Percentiles rank a stretch among this genome's conserved stretches.
Conservation (phyloP, 2,797 vertebrate species). For the Glyptemys insculpta region DNA sequence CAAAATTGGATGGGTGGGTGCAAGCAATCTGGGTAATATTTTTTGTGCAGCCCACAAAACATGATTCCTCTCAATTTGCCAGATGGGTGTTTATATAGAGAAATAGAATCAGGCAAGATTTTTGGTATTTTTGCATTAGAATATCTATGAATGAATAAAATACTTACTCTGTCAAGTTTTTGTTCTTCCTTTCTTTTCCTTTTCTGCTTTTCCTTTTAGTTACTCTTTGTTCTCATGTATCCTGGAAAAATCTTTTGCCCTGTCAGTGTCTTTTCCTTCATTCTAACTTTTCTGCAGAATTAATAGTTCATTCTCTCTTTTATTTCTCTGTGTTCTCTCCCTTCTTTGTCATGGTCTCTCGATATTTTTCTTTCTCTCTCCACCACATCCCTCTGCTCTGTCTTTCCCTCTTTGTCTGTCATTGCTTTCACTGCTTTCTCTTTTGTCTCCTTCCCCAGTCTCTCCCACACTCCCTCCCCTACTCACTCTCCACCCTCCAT, state of each 20-base stretch:
- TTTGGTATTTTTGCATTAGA: neutral
- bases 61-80: neutral
- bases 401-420: neutral
- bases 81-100: neutral
- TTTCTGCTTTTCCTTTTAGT: neutral
- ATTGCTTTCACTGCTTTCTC: neutral
- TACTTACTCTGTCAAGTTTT: neutral
- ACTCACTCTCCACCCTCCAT: neutral
- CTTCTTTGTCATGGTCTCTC: neutral
- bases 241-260: neutral
- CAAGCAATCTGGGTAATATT: neutral
- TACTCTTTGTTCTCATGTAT: neutral
- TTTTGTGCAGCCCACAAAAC: neutral
- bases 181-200: neutral
- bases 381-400: neutral
- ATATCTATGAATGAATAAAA: neutral
- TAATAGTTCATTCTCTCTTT: neutral
- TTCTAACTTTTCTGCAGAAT: neutral
- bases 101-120: neutral
- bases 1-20: neutral
- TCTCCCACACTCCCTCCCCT: accelerated
- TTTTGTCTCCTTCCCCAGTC: neutral
- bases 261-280: neutral
- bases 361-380: neutral
- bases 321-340: neutral